A percentile compares a stretch with the other conserved stretches of the same genome.
Conservation (phyloP, 35 echinoderm and acorn worm genomes). For the Anneissia japonica region DNA sequence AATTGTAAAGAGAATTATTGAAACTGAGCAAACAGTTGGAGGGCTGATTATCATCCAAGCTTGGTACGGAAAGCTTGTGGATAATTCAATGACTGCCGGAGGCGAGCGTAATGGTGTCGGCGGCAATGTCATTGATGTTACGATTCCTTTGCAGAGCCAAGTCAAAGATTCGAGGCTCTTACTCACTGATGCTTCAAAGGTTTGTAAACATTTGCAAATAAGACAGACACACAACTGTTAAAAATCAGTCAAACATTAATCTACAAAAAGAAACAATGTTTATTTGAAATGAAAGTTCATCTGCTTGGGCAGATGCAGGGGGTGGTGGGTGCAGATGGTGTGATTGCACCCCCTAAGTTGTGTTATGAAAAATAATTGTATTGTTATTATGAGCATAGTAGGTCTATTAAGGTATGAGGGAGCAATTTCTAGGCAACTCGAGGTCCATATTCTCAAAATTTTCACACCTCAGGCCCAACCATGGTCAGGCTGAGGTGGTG, state of each 20-base stretch:
- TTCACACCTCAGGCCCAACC: too few relatives aligned
- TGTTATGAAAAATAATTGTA: too few relatives aligned
- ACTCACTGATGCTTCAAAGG: constrained; percentile 85
- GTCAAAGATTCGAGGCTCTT: constrained; percentile 86
- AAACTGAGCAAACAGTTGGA: constrained; percentile 41
- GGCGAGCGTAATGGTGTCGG: background rate
- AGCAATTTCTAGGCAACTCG: too few relatives aligned
- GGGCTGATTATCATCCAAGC: constrained; percentile 63
- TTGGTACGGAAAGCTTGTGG: constrained; percentile 77
- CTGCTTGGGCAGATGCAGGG: too few relatives aligned
- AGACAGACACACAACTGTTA: background rate
- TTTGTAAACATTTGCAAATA: background rate
- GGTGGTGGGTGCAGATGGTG: too few relatives aligned
- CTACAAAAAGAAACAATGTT: too few relatives aligned
- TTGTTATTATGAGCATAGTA: too few relatives aligned
- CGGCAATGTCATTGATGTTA: constrained; percentile 65
- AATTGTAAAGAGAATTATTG: constrained; percentile 57
- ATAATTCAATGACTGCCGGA: background rate
- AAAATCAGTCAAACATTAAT: background rate
- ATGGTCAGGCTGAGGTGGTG: too few relatives aligned
- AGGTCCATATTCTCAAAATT: too few relatives aligned
- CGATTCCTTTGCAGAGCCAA: constrained; percentile 75
- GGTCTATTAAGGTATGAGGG: too few relatives aligned
- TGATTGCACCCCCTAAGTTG: too few relatives aligned
- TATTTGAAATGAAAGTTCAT: too few relatives aligned